Conservation (phyloP, 2,113 vertebrate genomes). For the Pedetes capensis region DNA sequence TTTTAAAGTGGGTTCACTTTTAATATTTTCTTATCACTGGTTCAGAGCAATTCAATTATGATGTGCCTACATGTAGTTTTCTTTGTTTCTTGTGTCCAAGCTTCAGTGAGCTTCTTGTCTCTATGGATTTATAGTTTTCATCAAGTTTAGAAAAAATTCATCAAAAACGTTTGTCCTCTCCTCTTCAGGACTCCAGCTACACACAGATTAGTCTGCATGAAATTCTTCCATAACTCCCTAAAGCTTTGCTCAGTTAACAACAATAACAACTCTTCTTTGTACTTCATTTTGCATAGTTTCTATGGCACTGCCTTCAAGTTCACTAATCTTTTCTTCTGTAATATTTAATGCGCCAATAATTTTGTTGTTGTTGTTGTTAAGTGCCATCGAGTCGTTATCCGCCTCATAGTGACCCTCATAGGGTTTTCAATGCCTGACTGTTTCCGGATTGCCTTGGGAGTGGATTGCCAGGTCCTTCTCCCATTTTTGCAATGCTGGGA, state of each 20-base stretch:
- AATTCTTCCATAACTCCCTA: not conserved
- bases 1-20: not conserved
- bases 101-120: not conserved
- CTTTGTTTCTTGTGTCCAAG: not conserved
- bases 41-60: not conserved
- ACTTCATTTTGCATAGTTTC: not conserved
- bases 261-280: not conserved
- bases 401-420: no score
- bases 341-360: not conserved
- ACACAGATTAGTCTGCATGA: not conserved
- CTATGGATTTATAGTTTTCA: not conserved
- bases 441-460: no score
- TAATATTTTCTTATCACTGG: not conserved
- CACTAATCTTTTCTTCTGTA: not conserved
- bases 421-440: no score
- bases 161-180: not conserved
- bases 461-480: no score
- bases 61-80: not conserved
- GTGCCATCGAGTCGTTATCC: no score
- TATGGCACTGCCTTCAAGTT: not conserved
- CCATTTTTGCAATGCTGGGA: no score
- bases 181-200: not conserved
- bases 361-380: no score
- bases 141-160: not conserved
- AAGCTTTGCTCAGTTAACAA: not conserved